Evolutionary conservation across 2,797 vertebrate species (phyloP).

Genomic region (Lagorchestes hirsutus): DNA sequence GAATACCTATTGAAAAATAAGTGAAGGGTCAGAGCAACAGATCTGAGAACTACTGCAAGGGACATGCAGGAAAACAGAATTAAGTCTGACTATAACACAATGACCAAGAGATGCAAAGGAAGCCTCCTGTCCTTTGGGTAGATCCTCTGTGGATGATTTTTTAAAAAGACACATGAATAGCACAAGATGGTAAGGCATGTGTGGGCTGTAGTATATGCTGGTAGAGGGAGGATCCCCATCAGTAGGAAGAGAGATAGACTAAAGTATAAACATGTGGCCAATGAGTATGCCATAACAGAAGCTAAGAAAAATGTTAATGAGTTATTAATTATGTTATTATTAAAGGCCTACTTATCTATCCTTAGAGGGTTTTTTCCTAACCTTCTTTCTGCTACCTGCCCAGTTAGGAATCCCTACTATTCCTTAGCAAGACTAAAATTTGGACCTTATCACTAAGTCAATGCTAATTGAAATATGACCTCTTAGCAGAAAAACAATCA

Average conservation of each 20-base stretch:
- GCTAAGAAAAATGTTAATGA: not conserved
- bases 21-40: not conserved
- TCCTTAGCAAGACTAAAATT: not conserved
- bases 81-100: not conserved
- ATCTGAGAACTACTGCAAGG: not conserved
- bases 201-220: not conserved
- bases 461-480: not conserved
- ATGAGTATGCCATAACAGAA: not conserved
- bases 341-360: not conserved
- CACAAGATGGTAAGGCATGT: not conserved
- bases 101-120: not conserved
- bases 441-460: not conserved
- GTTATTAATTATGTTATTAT: not conserved
- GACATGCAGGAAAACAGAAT: not conserved
- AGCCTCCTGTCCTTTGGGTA: not conserved
- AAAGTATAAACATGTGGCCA: not conserved
- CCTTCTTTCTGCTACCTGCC: not conserved
- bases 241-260: not conserved
- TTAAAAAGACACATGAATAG: not conserved
- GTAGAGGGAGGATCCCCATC: not conserved
- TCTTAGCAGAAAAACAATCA: not conserved
- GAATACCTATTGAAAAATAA: not conserved
- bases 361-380: not conserved
- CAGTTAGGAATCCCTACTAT: not conserved
- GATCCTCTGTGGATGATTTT: not conserved